Conservation (phyloP, 2,797 vertebrate genomes). For the Sebastes reedi region DNA sequence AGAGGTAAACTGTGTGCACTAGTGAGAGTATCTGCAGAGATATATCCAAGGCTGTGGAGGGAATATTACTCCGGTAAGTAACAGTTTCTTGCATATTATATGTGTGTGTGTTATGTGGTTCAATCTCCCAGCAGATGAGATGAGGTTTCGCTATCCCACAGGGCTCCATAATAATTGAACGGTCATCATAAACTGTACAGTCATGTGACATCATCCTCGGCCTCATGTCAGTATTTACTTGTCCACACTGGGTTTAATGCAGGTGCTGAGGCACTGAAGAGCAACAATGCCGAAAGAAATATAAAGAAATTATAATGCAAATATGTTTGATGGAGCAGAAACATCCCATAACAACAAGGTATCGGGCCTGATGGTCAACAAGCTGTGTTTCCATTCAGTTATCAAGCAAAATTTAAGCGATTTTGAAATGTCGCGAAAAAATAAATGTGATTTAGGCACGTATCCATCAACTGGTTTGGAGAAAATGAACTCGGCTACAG, state of each 20-base stretch:
- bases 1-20: neutral
- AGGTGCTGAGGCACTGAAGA: neutral
- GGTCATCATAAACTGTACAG: conserved; percentile 8
- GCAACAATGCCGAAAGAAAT: neutral
- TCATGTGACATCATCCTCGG: conserved; percentile 22
- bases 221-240: conserved; percentile 4
- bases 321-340: neutral
- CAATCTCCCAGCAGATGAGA: conserved; percentile 38
- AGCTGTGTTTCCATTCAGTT: neutral
- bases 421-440: too few species aligned
- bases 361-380: neutral
- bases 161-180: conserved; percentile 25
- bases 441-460: too few species aligned
- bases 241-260: neutral
- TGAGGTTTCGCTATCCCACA: conserved; percentile 6
- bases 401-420: too few species aligned
- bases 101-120: conserved; percentile 42
- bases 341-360: neutral
- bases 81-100: neutral
- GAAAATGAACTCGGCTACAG: too few species aligned
- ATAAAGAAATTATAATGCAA: neutral
- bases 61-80: conserved; percentile 1
- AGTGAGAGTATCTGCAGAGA: neutral
- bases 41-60: neutral
- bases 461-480: too few species aligned